Conservation (phyloP, 2,113 vertebrate species). For the Tetraodon nigroviridis region DNA sequence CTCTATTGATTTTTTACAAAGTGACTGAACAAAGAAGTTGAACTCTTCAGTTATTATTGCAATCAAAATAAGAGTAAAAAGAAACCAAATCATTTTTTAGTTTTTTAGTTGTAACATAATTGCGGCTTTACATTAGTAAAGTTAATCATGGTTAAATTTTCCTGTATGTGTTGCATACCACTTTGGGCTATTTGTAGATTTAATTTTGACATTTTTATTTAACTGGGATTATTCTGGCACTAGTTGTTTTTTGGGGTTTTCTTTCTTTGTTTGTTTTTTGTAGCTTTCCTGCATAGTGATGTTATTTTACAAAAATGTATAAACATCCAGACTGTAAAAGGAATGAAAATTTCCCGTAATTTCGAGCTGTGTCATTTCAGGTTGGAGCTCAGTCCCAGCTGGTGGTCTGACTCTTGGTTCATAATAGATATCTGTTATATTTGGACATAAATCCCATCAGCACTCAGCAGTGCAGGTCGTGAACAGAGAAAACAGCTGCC, state of each 20-base stretch:
- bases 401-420: constrained; percentile 17
- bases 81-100: too few relatives aligned
- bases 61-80: too few relatives aligned
- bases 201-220: background rate
- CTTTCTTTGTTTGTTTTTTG: too few relatives aligned
- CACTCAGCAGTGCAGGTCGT: constrained; percentile 7
- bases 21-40: too few relatives aligned
- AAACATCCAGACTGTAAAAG: background rate
- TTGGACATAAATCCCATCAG: constrained; percentile 24
- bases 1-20: background rate
- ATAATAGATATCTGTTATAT: constrained; percentile 19
- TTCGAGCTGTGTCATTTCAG: constrained; percentile 5
- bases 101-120: background rate
- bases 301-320: background rate
- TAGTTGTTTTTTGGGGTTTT: background rate
- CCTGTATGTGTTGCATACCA: background rate
- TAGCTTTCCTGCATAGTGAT: too few relatives aligned
- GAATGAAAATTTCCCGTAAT: background rate
- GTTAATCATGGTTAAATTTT: background rate
- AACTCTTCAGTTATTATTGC: too few relatives aligned
- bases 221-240: background rate
- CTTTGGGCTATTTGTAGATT: too few relatives aligned
- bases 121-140: constrained; percentile 6
- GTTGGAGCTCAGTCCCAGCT: constrained; percentile 1
- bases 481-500: constrained; percentile 33